Evolutionary conservation across 2,113 vertebrate species (phyloP).

Genomic region (Datnioides undecimradiatus): DNA sequence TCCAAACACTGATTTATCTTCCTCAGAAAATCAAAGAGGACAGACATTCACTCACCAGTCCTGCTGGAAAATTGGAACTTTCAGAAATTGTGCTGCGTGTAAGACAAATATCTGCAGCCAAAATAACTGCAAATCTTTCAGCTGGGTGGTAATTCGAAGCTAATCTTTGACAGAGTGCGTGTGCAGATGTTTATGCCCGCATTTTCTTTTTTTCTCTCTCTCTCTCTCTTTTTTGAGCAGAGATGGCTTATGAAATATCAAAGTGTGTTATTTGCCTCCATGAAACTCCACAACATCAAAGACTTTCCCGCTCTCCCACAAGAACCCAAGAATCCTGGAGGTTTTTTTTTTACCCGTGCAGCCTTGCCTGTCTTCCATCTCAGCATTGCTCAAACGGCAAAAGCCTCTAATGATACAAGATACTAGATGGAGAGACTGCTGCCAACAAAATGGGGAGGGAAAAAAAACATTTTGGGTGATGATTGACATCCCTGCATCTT

Average conservation of each 20-base stretch:
- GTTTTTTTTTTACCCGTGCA: constrained; percentile 43
- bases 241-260: constrained; percentile 77
- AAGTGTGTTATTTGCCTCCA: constrained; percentile 80
- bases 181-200: constrained; percentile 40
- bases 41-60: constrained; percentile 54
- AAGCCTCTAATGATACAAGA: constrained; percentile 74
- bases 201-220: constrained; percentile 16
- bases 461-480: constrained; percentile 59
- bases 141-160: constrained; percentile 43
- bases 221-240: constrained; percentile 32
- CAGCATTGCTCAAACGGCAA: constrained; percentile 64
- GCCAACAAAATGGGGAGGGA: constrained; percentile 60
- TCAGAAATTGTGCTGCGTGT: constrained; percentile 20
- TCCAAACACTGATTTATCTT: constrained; percentile 80
- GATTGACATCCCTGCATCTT: constrained; percentile 76
- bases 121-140: constrained; percentile 46
- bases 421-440: constrained; percentile 65
- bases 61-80: constrained; percentile 61
- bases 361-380: constrained; percentile 60
- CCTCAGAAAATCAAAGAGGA: constrained; percentile 70
- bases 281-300: constrained; percentile 78
- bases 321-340: constrained; percentile 63
- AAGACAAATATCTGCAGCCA: constrained; percentile 58
- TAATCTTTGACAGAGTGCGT: constrained; percentile 38
- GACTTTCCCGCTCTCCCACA: constrained; percentile 63